phyloP scores from a whole-genome alignment of 2,888 invertebrate species.

The Diadromus collaris region DNA sequence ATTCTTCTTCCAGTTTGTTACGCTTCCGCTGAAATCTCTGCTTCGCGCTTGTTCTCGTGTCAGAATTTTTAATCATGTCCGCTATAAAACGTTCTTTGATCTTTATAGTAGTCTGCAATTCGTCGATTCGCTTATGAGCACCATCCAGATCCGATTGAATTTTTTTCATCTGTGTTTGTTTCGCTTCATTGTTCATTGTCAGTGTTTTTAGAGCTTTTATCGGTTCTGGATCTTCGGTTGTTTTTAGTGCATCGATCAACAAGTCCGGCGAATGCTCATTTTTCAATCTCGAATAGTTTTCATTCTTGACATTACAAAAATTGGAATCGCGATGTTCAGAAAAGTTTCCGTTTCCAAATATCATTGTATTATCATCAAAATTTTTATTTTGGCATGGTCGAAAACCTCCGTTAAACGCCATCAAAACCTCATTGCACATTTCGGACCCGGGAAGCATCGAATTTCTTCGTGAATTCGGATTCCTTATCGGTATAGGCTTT shows the following conservation, averaged over 20 bases:
- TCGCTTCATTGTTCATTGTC: constrained; percentile 75
- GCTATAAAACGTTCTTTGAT: constrained; percentile 88
- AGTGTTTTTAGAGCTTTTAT: constrained; percentile 81
- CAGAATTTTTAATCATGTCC: constrained; percentile 84
- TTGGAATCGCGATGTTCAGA: constrained; percentile 55
- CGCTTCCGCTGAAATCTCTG: constrained; percentile 85
- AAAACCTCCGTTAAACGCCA: constrained; percentile 73
- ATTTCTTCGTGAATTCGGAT: constrained; percentile 75
- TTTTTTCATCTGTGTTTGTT: constrained; percentile 78
- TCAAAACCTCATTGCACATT: constrained; percentile 77
- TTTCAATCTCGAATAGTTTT: constrained; percentile 81
- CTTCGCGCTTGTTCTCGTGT: constrained; percentile 82
- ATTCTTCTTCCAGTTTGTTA: constrained; percentile 83
- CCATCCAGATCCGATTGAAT: constrained; percentile 83
- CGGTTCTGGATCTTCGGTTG: constrained; percentile 82
- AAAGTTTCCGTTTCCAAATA: constrained; percentile 51
- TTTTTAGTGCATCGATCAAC: constrained; percentile 82
- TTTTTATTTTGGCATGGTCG: constrained; percentile 71
- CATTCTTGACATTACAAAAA: constrained; percentile 75
- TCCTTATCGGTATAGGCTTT: constrained; percentile 74
- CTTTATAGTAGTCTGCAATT: constrained; percentile 86
- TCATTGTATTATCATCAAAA: constrained; percentile 53
- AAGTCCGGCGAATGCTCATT: constrained; percentile 77
- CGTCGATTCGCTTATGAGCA: constrained; percentile 86
- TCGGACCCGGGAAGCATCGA: constrained; percentile 78